A percentile compares a stretch with the other conserved stretches of the same genome.
Evolutionary conservation across 2,888 invertebrate species (phyloP).

Genomic region (Bursaphelenchus okinawaensis): DNA sequence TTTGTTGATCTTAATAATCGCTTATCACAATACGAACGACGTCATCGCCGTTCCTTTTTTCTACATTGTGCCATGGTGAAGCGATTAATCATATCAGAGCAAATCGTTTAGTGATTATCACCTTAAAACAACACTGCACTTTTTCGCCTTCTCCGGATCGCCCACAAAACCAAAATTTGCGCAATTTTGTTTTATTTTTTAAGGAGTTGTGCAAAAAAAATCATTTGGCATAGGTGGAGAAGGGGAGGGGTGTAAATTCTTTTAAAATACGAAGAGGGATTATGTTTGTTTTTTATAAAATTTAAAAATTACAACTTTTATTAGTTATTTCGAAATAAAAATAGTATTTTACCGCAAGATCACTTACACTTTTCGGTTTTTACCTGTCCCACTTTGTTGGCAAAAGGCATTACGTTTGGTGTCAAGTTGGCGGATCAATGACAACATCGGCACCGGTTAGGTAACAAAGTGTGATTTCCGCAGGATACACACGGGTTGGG

Average conservation of each 20-base stretch:
- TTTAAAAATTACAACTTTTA: too few species aligned
- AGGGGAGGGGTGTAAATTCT: neutral
- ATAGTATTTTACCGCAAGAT: too few species aligned
- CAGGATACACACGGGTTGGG: neutral
- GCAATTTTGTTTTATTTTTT: too few species aligned
- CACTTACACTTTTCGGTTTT: too few species aligned
- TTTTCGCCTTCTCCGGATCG: neutral
- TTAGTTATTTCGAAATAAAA: too few species aligned
- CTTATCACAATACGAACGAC: too few species aligned
- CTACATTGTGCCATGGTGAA: neutral
- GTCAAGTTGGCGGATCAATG: too few species aligned
- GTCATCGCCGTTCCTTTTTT: neutral
- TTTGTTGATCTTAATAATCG: neutral
- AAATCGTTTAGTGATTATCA: neutral
- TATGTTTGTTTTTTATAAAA: too few species aligned
- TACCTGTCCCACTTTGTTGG: too few species aligned
- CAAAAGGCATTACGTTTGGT: too few species aligned
- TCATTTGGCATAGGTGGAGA: neutral
- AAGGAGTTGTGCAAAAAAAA: neutral
- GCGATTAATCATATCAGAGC: neutral
- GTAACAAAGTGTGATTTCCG: neutral
- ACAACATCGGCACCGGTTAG: neutral
- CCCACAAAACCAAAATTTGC: neutral
- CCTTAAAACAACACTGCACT: neutral
- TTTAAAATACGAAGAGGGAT: too few species aligned